A percentile compares a stretch with the other conserved stretches of the same genome.
These are phyloP conservation scores for Notocelia uddmanniana DNA, from an alignment of 2,888 invertebrate genomes.

Conservation along the genomic window DNA sequence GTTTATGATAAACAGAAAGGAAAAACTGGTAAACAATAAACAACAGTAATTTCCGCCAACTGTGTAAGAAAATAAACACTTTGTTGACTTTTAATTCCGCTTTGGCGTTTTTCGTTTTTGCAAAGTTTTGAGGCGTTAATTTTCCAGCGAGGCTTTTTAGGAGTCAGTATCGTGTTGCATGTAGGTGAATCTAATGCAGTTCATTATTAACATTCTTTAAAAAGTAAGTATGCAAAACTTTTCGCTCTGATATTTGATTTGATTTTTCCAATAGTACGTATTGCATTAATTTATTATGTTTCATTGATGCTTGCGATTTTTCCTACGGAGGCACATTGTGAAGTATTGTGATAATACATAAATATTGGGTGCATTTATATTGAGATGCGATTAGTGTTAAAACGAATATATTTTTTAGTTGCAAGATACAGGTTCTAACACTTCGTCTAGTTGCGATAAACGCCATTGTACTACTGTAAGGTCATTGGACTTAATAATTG, in stretches of 20 bases:
- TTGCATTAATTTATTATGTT: no score
- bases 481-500: no score
- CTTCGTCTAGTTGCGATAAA: no score
- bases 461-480: no score
- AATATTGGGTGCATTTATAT: no score
- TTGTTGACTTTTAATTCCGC: slow-evolving; percentile 44
- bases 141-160: slow-evolving; percentile 26
- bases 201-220: neutral
- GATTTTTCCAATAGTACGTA: no score
- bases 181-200: neutral
- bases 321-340: no score
- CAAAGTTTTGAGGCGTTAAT: slow-evolving; percentile 42
- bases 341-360: no score
- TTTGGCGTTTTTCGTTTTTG: slow-evolving; percentile 39
- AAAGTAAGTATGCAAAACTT: neutral
- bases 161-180: slow-evolving; percentile 2
- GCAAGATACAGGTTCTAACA: no score
- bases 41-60: slow-evolving; percentile 42
- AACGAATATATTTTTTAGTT: no score
- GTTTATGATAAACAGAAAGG: slow-evolving; percentile 25
- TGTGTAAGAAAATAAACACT: slow-evolving; percentile 42
- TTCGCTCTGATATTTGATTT: neutral
- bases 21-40: slow-evolving; percentile 43
- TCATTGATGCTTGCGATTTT: no score
- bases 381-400: no score